Base-by-base conservation (phyloP, 2,888 invertebrate genomes). In the Omphaloscelis lunosa region DNA sequence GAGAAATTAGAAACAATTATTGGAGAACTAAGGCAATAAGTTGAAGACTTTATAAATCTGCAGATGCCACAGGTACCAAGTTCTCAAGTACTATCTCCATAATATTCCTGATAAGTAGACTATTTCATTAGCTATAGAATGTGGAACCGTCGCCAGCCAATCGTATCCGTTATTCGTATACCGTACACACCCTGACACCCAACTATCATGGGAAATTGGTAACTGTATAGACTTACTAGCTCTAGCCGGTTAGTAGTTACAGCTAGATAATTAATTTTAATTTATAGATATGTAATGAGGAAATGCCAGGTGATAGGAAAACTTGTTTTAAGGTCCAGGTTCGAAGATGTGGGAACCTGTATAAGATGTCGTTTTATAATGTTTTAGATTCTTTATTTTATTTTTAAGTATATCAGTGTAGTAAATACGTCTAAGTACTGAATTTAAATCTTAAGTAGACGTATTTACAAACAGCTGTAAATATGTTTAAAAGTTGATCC, bases 131-230 rank as follows among this genome's bases (percentile, higher is more conserved):
- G 66, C 23, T 8, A 51, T 53, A 78, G 86, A 84, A 88, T 88
- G 87, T 85, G 77, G 80, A 71, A 76, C 72, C 45, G 27, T 51
- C 39, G 61, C 20, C 39, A 62, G 29, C n/a, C 56, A 53, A 41
- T n/a, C 17, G 48, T 56, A 59, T 61, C 88, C 89, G 88, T 89
- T 88, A 89, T 34, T 58, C 62, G 45, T 53, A 58, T 79, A 77
- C 80, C 77, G 80, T 84, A 70, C 56, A 75, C 66, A 83, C 74
- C 87, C 70, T 39, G 79, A 70, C 66, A 81, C 75, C 51, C 11
- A 68, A 79, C 63, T 62, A 66, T 45, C 86, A 80, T 84, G 88
- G 89, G 89, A 88, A 83, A 81, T 77, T 6, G 45, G 51, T 84
- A 89, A 88, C 84, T 70, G 89, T 84, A 68, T 66, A 20, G 45